These are phyloP conservation scores for Menura novaehollandiae DNA, from an alignment of 2,113 vertebrate species.

Conservation along the genomic window DNA sequence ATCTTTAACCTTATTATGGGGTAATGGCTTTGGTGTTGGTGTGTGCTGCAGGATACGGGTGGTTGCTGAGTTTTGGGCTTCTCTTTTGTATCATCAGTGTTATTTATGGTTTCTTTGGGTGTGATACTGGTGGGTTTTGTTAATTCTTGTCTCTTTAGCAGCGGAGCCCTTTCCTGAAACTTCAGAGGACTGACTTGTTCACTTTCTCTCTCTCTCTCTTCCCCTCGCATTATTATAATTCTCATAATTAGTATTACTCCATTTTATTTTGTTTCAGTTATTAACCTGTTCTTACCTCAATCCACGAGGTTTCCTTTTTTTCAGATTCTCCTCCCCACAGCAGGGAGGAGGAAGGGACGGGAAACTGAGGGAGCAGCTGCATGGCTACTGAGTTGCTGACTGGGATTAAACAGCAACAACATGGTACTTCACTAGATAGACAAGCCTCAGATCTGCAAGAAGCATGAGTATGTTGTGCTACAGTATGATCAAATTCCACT, in stretches of 20 bases:
- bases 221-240: neutral
- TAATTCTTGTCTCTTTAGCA: neutral
- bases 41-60: neutral
- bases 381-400: neutral
- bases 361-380: accelerated
- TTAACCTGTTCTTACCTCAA: neutral
- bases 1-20: neutral
- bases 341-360: neutral
- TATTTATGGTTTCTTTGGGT: neutral
- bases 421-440: neutral
- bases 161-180: neutral
- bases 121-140: neutral
- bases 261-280: neutral
- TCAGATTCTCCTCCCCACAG: neutral
- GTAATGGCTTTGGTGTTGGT: neutral
- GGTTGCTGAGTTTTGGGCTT: neutral
- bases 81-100: neutral
- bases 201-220: neutral
- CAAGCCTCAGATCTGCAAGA: neutral
- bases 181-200: neutral
- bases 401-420: neutral
- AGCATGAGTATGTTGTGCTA: neutral
- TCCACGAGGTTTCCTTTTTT: neutral
- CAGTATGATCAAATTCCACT: neutral
- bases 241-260: neutral